Percentiles rank a stretch among this genome's conserved stretches.
These are phyloP conservation scores for Chiloscyllium punctatum DNA, from an alignment of 2,797 vertebrate species.

Conservation along the genomic window DNA sequence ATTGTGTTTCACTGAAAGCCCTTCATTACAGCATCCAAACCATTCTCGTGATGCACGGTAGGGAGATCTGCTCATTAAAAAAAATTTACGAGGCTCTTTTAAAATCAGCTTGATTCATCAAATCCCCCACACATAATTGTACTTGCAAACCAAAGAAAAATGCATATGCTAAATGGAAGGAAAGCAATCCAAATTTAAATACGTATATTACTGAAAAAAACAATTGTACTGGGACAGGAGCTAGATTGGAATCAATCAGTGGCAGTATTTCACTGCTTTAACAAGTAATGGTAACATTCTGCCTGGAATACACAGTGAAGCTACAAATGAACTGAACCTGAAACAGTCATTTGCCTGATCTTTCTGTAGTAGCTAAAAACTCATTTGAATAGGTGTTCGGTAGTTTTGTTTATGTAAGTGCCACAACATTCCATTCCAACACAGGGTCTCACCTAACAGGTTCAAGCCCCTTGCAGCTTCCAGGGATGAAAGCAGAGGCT, in stretches of 20 bases:
- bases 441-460: background rate
- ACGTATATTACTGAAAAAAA: background rate
- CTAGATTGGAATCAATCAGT: background rate
- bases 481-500: too few relatives aligned
- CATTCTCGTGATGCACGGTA: background rate
- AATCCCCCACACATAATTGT: background rate
- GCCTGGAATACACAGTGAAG: background rate
- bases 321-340: background rate
- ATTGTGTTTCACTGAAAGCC: constrained; percentile 35
- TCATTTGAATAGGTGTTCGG: background rate
- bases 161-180: background rate
- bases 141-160: background rate
- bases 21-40: constrained; percentile 24
- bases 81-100: background rate
- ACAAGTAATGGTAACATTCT: background rate
- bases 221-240: background rate
- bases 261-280: background rate
- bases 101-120: constrained; percentile 7
- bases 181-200: background rate
- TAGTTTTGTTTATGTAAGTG: background rate
- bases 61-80: constrained; percentile 34
- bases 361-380: background rate
- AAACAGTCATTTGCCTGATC: background rate
- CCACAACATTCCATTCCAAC: background rate
- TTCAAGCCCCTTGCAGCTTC: too few relatives aligned